phyloP scores from a whole-genome alignment of 2,113 vertebrate species.

The Tragelaphus buxtoni region DNA sequence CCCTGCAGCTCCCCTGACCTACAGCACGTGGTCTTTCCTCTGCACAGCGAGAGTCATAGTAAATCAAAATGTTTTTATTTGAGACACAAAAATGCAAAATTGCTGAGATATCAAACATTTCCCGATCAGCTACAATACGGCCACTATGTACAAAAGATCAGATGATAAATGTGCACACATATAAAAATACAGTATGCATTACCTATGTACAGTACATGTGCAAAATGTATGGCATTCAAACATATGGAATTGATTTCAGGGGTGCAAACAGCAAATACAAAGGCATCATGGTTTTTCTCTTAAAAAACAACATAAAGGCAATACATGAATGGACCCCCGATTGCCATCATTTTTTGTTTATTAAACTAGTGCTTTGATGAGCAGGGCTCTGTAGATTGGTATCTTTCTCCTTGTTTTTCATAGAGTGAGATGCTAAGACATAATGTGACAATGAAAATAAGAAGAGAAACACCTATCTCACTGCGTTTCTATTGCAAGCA shows the following conservation, averaged over 20 bases:
- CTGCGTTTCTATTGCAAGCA: conserved; percentile 77
- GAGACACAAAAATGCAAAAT: conserved; percentile 88
- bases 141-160: conserved; percentile 95
- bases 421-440: conserved; percentile 86
- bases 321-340: conserved; percentile 79
- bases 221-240: conserved; percentile 96
- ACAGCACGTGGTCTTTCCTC: background rate
- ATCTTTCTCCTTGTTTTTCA: conserved; percentile 74
- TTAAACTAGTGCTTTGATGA: conserved; percentile 74
- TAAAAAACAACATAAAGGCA: conserved; percentile 81
- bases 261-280: conserved; percentile 89
- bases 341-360: conserved; percentile 74
- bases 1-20: background rate
- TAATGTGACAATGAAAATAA: conserved; percentile 77
- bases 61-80: conserved; percentile 83
- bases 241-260: conserved; percentile 83
- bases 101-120: conserved; percentile 89
- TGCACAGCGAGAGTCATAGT: conserved; percentile 45
- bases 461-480: conserved; percentile 72
- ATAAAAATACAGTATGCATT: conserved; percentile 98
- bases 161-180: conserved; percentile 91
- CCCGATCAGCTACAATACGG: conserved; percentile 87
- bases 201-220: conserved; percentile 99
- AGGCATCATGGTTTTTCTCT: conserved; percentile 85
- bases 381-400: conserved; percentile 71